phyloP scores from a whole-genome alignment of 2,888 invertebrate species.

The Trimorus sp. region DNA sequence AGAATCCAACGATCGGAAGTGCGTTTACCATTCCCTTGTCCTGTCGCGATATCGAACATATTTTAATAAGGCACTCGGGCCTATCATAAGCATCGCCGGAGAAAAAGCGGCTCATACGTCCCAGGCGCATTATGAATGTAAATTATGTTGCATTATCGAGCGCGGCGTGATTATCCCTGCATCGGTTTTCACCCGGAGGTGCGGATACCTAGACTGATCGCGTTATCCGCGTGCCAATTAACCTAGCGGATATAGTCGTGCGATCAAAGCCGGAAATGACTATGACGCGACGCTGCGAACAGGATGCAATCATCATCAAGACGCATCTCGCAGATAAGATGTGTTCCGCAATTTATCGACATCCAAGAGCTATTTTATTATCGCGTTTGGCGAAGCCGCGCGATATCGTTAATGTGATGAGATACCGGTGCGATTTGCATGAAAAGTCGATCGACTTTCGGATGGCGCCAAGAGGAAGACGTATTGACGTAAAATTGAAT shows the following conservation, averaged over 20 bases:
- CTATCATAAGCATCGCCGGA: constrained; percentile 24
- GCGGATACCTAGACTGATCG: constrained; percentile 59
- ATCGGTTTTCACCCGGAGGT: constrained; percentile 54
- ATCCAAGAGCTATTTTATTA: constrained; percentile 26
- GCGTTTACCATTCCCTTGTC: constrained; percentile 8
- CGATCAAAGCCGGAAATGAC: constrained; percentile 59
- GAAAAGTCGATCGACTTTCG: constrained; percentile 3
- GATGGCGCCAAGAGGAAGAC: background rate
- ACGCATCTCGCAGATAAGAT: constrained; percentile 48
- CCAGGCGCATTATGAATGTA: constrained; percentile 46
- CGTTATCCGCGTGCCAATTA: constrained; percentile 63
- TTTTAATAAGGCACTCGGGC: constrained; percentile 43
- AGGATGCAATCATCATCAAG: constrained; percentile 59
- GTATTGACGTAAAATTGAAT: background rate
- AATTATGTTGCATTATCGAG: constrained; percentile 54
- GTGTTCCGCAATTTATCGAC: constrained; percentile 43
- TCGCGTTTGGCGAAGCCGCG: background rate
- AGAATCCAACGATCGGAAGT: too few species aligned
- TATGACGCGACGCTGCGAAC: constrained; percentile 34
- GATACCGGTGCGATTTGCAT: constrained; percentile 11
- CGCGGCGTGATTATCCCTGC: constrained; percentile 47
- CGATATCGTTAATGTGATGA: constrained; percentile 25
- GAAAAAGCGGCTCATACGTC: constrained; percentile 18
- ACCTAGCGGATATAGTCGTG: constrained; percentile 54
- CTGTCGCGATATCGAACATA: constrained; percentile 34